phyloP scores from a whole-genome alignment of 2,797 vertebrate species.

The Psittacula derbiana region DNA sequence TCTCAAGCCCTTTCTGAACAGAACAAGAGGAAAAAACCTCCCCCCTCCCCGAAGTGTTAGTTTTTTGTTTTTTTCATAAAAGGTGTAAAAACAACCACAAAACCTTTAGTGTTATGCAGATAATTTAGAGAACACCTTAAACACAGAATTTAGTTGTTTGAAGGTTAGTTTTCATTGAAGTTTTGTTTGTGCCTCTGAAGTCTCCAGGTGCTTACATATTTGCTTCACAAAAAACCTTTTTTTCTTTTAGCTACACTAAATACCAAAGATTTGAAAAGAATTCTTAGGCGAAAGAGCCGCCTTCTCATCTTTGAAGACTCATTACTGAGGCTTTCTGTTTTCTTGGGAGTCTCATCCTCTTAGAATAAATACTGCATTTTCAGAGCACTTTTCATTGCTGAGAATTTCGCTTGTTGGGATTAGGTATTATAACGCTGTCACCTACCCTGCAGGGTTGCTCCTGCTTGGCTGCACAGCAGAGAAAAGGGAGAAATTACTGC shows the following conservation, averaged over 20 bases:
- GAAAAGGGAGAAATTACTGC: constrained; percentile 38
- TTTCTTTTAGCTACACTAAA: constrained; percentile 48
- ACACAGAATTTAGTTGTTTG: not conserved
- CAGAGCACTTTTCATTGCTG: constrained; percentile 5
- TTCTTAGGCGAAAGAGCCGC: not conserved
- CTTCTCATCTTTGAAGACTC: not conserved
- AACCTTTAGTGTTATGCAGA: not conserved
- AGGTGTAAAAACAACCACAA: not conserved
- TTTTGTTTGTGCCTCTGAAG: not conserved
- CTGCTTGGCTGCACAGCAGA: constrained; percentile 41
- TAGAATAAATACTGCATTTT: constrained; percentile 37
- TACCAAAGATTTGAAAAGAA: constrained; percentile 3
- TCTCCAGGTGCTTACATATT: not conserved
- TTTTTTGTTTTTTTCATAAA: not conserved
- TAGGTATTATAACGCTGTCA: constrained; percentile 39
- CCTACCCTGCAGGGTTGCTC: not conserved
- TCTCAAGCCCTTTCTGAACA: not conserved
- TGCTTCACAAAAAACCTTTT: constrained; percentile 27
- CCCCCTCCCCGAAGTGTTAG: not conserved
- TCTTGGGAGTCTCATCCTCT: constrained; percentile 1
- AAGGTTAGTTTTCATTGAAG: not conserved
- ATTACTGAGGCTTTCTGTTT: constrained; percentile 18
- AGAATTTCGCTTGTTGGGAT: constrained; percentile 11
- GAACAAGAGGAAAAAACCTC: not conserved
- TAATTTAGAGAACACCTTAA: not conserved